These are phyloP conservation scores for Agrilus planipennis DNA, from an alignment of 1,140 invertebrate species.

Conservation along the genomic window DNA sequence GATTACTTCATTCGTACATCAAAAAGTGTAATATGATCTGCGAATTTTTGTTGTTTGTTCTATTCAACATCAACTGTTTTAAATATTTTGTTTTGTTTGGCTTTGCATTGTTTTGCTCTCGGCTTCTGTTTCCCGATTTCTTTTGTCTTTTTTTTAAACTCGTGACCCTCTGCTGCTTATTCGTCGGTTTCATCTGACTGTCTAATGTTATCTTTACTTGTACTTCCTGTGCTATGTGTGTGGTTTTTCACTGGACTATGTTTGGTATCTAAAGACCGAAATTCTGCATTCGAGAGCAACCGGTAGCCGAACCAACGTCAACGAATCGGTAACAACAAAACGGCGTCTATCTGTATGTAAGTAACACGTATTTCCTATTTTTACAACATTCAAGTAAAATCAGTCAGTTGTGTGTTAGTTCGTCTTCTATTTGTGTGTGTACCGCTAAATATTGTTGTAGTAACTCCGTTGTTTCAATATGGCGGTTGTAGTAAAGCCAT, in stretches of 20 bases:
- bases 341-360: slow-evolving; percentile 22
- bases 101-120: background rate
- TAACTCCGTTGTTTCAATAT: no score
- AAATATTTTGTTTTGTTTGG: no score
- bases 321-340: slow-evolving; percentile 17
- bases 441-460: no score
- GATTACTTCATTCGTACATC: no score
- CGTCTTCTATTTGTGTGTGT: no score
- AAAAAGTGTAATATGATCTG: no score
- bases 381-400: no score
- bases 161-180: background rate
- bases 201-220: background rate
- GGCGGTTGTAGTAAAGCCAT: no score
- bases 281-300: slow-evolving; percentile 25
- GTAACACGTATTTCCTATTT: no score
- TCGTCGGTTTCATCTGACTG: background rate
- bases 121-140: background rate
- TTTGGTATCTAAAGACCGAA: slow-evolving; percentile 14
- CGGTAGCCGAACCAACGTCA: slow-evolving; percentile 13
- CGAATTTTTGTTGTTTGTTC: no score
- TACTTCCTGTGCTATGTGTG: slow-evolving; percentile 5
- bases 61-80: no score
- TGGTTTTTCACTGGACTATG: slow-evolving; percentile 6
- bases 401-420: no score
- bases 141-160: background rate